Percentiles rank a stretch among this genome's conserved stretches.
Conservation (phyloP, 2,888 invertebrate genomes). For the Nezara viridula region DNA sequence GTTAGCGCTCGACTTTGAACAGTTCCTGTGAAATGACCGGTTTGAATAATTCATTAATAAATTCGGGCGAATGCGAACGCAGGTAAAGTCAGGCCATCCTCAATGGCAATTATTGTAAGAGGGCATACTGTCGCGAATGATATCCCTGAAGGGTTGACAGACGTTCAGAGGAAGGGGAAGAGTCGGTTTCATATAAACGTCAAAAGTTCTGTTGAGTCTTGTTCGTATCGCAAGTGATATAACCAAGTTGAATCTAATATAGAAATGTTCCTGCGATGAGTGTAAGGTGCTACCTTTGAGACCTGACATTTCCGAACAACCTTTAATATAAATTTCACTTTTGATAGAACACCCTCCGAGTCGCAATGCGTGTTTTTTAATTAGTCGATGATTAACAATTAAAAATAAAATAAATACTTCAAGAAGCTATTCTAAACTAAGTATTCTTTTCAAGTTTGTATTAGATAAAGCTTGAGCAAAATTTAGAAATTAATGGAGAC, state of each 20-base stretch:
- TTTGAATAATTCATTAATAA: background rate
- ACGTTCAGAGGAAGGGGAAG: slow-evolving; percentile 23
- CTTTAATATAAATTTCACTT: slow-evolving; percentile 54
- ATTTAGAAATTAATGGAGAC: no score
- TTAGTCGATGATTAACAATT: background rate
- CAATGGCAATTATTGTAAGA: slow-evolving; percentile 43
- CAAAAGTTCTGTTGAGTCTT: slow-evolving; percentile 63
- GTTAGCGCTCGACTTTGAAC: no score
- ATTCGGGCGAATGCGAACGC: background rate
- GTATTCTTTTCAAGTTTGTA: no score
- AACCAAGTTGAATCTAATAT: slow-evolving; percentile 58
- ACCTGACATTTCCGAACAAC: slow-evolving; percentile 35
- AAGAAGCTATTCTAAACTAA: no score
- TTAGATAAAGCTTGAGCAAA: no score
- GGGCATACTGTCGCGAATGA: slow-evolving; percentile 45
- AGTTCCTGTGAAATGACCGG: background rate
- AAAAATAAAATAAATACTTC: no score
- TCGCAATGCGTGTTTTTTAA: background rate
- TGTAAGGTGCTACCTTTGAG: background rate
- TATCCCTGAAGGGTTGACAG: slow-evolving; percentile 50
- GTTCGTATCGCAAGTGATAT: slow-evolving; percentile 55
- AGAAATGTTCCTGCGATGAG: slow-evolving; percentile 51
- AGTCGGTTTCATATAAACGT: slow-evolving; percentile 65
- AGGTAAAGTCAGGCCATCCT: background rate
- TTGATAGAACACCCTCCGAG: background rate